These are phyloP conservation scores for Rousettus leschenaultii DNA, from an alignment of 2,113 vertebrate species.

Conservation along the genomic window DNA sequence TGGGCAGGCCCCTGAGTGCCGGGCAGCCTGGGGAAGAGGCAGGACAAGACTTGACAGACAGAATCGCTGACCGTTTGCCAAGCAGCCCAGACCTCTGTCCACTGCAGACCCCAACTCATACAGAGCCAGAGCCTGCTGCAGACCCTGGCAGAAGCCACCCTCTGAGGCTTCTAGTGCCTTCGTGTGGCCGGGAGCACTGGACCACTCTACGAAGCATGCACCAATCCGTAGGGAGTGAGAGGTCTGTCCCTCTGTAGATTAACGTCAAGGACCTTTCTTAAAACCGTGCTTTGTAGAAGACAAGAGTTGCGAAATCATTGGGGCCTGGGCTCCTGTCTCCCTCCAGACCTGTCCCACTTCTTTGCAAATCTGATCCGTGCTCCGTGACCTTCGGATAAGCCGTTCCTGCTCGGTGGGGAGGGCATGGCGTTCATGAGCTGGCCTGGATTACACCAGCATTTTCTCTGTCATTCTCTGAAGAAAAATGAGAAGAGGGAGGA, in stretches of 20 bases:
- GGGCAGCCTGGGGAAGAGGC: background rate
- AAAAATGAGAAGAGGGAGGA: background rate
- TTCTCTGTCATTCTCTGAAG: background rate
- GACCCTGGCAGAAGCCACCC: background rate
- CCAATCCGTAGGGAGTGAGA: background rate
- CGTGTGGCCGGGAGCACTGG: fast-evolving
- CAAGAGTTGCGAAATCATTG: background rate
- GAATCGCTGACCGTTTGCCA: background rate
- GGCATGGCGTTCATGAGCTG: background rate
- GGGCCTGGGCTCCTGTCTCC: background rate
- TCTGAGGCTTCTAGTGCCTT: background rate
- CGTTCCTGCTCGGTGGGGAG: background rate
- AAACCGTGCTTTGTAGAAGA: background rate
- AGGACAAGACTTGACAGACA: background rate
- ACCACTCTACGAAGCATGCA: background rate
- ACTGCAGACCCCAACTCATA: background rate
- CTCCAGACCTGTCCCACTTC: background rate
- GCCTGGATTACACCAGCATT: background rate
- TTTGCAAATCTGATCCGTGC: background rate
- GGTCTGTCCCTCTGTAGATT: background rate
- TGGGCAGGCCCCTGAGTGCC: background rate
- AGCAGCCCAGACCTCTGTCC: background rate
- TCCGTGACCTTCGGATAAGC: background rate
- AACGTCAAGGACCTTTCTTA: background rate
- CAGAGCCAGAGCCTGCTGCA: background rate